Conservation (phyloP, 1,140 invertebrate species). For the Epicauta chinensis region DNA sequence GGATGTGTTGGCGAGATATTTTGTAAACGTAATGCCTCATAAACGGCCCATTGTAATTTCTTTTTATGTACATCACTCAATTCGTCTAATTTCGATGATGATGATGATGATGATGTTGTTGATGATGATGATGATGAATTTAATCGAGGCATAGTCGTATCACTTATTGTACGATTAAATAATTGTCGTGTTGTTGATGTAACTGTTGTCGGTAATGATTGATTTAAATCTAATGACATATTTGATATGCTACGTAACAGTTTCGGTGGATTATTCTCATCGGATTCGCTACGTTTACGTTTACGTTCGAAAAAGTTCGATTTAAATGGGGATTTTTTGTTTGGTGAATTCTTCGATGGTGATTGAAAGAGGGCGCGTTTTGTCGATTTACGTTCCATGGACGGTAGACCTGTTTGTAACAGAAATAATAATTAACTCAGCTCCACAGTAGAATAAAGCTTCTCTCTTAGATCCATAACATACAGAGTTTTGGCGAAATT, state of each 20-base stretch:
- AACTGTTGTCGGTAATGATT: slow-evolving; percentile 10
- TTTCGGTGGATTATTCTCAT: slow-evolving; percentile 43
- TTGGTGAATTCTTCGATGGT: slow-evolving; percentile 42
- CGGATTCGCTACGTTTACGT: slow-evolving; percentile 49
- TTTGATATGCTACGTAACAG: slow-evolving; percentile 47
- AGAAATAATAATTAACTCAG: no score
- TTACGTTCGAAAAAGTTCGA: slow-evolving; percentile 29
- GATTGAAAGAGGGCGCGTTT: slow-evolving; percentile 55
- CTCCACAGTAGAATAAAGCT: background rate
- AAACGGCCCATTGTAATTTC: slow-evolving; percentile 66
- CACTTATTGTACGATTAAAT: slow-evolving; percentile 24
- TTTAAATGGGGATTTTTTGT: slow-evolving; percentile 24
- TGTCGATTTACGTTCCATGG: slow-evolving; percentile 41
- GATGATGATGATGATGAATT: no score
- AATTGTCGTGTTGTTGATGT: slow-evolving; percentile 2
- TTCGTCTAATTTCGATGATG: slow-evolving; percentile 42
- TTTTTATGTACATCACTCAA: slow-evolving; percentile 58
- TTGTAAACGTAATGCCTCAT: slow-evolving; percentile 55
- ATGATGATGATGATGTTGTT: no score
- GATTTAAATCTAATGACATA: slow-evolving; percentile 1
- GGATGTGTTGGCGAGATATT: slow-evolving; percentile 57
- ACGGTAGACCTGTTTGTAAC: no score
- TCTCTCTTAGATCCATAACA: slow-evolving; percentile 27
- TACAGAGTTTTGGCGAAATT: no score
- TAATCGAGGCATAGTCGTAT: slow-evolving; percentile 22